Percentiles rank a stretch among this genome's conserved stretches.
Conservation (phyloP, 2,888 invertebrate genomes). For the Arrhopalites spinosus region DNA sequence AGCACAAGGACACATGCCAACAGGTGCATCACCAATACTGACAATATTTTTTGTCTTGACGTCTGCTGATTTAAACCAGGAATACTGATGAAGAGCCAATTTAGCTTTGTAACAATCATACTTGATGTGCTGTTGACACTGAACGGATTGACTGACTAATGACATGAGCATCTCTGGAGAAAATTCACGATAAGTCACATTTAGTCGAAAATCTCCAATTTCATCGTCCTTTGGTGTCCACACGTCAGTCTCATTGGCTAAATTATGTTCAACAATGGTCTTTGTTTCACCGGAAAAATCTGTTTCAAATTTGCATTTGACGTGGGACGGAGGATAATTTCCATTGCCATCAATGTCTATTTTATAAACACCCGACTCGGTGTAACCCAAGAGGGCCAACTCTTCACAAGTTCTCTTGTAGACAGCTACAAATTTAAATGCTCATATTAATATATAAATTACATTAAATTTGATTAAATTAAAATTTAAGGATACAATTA, state of each 20-base stretch:
- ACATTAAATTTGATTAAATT: too few species aligned
- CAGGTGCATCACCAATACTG: constrained; percentile 68
- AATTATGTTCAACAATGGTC: constrained; percentile 86
- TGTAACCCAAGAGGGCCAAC: constrained; percentile 82
- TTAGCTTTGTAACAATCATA: constrained; percentile 90
- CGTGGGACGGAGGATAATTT: constrained; percentile 86
- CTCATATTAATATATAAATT: too few species aligned
- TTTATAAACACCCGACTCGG: constrained; percentile 85
- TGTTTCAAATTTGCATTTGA: constrained; percentile 89
- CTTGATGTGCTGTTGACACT: constrained; percentile 85
- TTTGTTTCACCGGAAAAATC: constrained; percentile 80
- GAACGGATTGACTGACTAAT: constrained; percentile 83
- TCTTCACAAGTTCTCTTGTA: constrained; percentile 92
- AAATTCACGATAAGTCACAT: constrained; percentile 86
- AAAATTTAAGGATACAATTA: too few species aligned
- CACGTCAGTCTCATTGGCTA: constrained; percentile 81
- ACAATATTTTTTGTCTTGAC: constrained; percentile 74
- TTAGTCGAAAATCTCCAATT: constrained; percentile 75
- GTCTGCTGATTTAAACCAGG: constrained; percentile 85
- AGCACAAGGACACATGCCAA: constrained; percentile 65
- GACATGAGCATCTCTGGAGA: constrained; percentile 89
- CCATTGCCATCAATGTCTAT: constrained; percentile 95
- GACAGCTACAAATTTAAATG: constrained; percentile 68
- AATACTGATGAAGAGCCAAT: constrained; percentile 81
- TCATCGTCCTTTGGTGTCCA: constrained; percentile 49